Base-by-base conservation (phyloP, 2,888 invertebrate species). In the Pseudolycoriella hygida region DNA sequence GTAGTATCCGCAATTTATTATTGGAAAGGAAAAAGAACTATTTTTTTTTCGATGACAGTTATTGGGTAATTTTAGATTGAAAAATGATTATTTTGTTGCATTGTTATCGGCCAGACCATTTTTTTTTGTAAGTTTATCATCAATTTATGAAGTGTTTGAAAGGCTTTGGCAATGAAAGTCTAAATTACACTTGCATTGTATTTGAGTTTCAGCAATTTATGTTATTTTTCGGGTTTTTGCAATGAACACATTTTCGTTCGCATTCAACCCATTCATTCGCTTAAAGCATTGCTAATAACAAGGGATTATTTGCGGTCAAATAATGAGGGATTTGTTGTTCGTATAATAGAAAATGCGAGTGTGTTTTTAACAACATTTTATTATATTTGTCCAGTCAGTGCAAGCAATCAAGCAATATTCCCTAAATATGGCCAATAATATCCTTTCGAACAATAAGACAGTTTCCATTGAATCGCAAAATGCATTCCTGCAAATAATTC, bases 41-140 rank as follows among this genome's bases (percentile, higher is more conserved):
- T n/a, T n/a, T 38, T 44, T 34, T 39, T 15, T 40, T 46, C 32
- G 48, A 20, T 39, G 46, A 42, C 48, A 44, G 42, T 48, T 44
- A 48, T 48, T 48, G 42, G 48, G 42, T 46, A 44, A 48, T 48
- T 48, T 46, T 39, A 40, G 40, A 48, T 48, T 48, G 46, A 48
- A 44, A 48, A 48, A 48, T 48, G 48, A 48, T 48, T 46, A 42
- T 40, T 37, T 45, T 19, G 31, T 19, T 34, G 34, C n/a, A 14
- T 12, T 34, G n/a, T 34, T 34, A 14, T 34, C 25, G 25, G 5
- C 25, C 25, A 25, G 25, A 8, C 25, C 25, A 34, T 34, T 34
- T 34, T 34, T 34, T 34, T 34, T 34, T 34, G 4, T 34, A 6
- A 25, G 8, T 4, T 25, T 25, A 25, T 25, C 25, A 25, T 25